Evolutionary conservation across 1,140 invertebrate genomes (phyloP).

Genomic region (Drosophila sp.): DNA sequence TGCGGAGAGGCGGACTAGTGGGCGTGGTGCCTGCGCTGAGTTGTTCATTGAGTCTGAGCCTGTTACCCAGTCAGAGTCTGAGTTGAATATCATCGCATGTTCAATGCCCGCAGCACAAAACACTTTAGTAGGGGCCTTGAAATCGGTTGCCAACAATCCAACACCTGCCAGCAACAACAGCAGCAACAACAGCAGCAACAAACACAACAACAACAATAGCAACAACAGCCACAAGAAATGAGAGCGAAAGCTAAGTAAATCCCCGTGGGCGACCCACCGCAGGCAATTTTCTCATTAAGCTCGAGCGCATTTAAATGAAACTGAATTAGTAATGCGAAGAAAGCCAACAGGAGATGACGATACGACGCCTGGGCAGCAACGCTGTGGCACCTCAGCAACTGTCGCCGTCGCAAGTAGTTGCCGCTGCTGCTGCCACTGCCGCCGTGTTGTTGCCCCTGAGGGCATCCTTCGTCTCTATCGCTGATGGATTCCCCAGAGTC

Average conservation of each 20-base stretch:
- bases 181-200: too few relatives aligned
- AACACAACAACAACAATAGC: background rate
- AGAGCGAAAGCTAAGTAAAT: constrained; percentile 25
- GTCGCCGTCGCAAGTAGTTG: constrained; percentile 37
- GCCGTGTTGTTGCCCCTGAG: constrained; percentile 6
- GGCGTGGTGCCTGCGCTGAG: constrained; percentile 49
- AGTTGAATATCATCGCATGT: constrained; percentile 42
- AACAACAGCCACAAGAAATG: background rate
- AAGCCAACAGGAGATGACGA: constrained; percentile 44
- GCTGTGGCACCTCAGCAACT: constrained; percentile 32
- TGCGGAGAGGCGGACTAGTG: background rate
- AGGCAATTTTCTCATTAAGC: constrained; percentile 82
- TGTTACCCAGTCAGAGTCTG: constrained; percentile 13
- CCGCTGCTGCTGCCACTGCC: background rate
- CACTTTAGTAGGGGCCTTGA: constrained; percentile 25
- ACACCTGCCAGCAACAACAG: constrained; percentile 25
- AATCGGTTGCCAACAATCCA: constrained; percentile 39
- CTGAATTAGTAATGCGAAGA: constrained; percentile 79
- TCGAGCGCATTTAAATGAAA: constrained; percentile 79
- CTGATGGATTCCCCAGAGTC: constrained; percentile 63
- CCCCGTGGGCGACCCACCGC: constrained; percentile 57
- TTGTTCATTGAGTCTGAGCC: constrained; percentile 49
- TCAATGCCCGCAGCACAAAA: constrained; percentile 33
- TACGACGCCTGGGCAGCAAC: background rate
- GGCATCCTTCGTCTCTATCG: constrained; percentile 21